Base-by-base conservation (phyloP, 2,888 invertebrate genomes). In the Nesidiocoris tenuis region DNA sequence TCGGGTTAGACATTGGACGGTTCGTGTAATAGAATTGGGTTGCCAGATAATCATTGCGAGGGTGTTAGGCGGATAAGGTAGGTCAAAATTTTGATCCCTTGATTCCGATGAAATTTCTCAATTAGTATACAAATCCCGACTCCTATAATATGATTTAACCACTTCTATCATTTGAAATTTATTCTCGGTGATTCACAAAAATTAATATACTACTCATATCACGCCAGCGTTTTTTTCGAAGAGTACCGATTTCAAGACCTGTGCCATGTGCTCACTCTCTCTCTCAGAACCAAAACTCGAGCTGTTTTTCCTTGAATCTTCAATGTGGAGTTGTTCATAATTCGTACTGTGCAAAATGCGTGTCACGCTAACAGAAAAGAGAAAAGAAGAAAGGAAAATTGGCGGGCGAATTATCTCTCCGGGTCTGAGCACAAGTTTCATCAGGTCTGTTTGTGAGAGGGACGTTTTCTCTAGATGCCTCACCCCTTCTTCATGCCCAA, bases 361-460 rank as follows among this genome's bases (percentile, higher is more conserved):
- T 39, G 39, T 39, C 39, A 39, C 39, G 39, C 39, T 39, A 39
- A 12, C 5, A 39, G 12, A 39, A 39, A 39, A 39, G 2, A n/a
- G 59, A 18, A 59, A 16, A 3, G 59, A 59, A 59, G 59, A 18
- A 18, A 59, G 18, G 59, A 17, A 59, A 59, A 59, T 59, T 59
- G n/a, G 59, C n/a, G 59, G 18, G 18, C 5, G 18, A 59, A 17
- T 59, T 18, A 17, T 18, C 3, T 54, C n/a, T 16, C 59, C 59
- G 18, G 59, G 39, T 39, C 39, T 39, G 39, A 39, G 39, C 39
- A 22, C 21, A n/a, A 67, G 55, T 67, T 67, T 67, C 67, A 67
- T 67, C 55, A 67, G 67, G 17, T 67, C 67, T 67, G 67, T 67
- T 67, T 67, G 67, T 67, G 55, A 56, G 54, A 56, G 67, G 39